Conservation (phyloP, 1,140 invertebrate species). For the Adelges cooleyi region DNA sequence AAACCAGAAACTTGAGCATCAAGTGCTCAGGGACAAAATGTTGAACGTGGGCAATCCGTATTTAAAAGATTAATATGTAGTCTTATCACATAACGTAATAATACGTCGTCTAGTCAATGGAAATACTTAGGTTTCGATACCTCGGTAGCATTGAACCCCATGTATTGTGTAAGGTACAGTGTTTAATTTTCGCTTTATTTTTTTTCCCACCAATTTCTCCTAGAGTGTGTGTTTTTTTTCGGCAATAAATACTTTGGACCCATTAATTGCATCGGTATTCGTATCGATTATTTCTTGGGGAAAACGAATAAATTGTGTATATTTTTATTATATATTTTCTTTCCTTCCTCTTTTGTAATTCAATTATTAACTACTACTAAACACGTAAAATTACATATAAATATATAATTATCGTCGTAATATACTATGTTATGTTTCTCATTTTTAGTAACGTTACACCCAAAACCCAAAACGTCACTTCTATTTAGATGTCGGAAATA, state of each 20-base stretch:
- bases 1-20: constrained; percentile 19
- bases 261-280: constrained; percentile 2
- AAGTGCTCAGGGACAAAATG: constrained; percentile 24
- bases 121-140: constrained; percentile 29
- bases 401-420: too few species aligned
- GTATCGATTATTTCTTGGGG: constrained; percentile 24
- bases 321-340: constrained; percentile 2
- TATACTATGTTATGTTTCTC: too few species aligned
- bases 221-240: constrained; percentile 25
- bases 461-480: too few species aligned
- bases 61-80: constrained; percentile 28
- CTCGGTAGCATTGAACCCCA: constrained; percentile 28
- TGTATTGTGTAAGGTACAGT: constrained; percentile 26
- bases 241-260: constrained; percentile 26
- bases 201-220: constrained; percentile 25
- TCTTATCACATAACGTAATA: constrained; percentile 23
- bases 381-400: too few species aligned
- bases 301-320: constrained; percentile 10
- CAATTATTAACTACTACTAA: too few species aligned
- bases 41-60: constrained; percentile 24
- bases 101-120: constrained; percentile 27
- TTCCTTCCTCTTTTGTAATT: too few species aligned
- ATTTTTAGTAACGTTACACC: too few species aligned
- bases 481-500: too few species aligned
- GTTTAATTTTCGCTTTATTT: constrained; percentile 21